Evolutionary conservation across 2,113 vertebrate species (phyloP), one percentile per base, ranked within the genome.

Genomic region (Todiramphus saurophagus): DNA sequence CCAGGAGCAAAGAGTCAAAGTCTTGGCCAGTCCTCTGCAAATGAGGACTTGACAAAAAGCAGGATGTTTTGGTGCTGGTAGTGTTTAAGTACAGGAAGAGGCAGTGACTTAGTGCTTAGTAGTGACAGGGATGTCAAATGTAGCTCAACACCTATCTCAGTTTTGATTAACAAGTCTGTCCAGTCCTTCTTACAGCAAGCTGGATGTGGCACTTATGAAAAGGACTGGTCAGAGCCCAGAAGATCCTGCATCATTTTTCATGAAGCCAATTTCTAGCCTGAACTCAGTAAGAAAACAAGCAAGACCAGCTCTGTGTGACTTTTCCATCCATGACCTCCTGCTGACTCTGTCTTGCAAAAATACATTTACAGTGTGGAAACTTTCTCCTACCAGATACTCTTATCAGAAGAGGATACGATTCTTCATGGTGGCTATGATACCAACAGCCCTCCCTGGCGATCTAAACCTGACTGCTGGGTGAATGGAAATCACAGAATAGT

Each of bases 341-440:
- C 56, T 90, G 41, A 56, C 50, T 75, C 79, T 53, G 10, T 75
- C 56, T n/a, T 44, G 21, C 46, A 67, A 31, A 13, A 79, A 66
- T 37, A 21, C 46, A 78, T 16, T 2, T 69, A 19, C n/a, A 48
- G 8, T 13, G n/a, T 15, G 28, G 56, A 87, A 77, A 44, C 5
- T 16, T 80, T 73, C 35, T 55, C 48, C 41, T 16, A 58, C 31
- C 44, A 88, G 30, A 30, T 53, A 56, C 27, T 81, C n/a, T 20
- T 18, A 23, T 35, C 39, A 39, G 19, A 56, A 78, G 43, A 60
- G 21, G 31, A 31, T 58, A 58, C 11, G 4, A 58, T 58, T 11
- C 27, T 77, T 77, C 5, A 3, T 5, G 64, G 44, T 28, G 50
- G 9, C 33, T 74, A 14, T 0, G 0, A 31, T 2, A 74, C 10